Evolutionary conservation across 1,140 invertebrate species (phyloP).

Genomic region (Vanessa atalanta): DNA sequence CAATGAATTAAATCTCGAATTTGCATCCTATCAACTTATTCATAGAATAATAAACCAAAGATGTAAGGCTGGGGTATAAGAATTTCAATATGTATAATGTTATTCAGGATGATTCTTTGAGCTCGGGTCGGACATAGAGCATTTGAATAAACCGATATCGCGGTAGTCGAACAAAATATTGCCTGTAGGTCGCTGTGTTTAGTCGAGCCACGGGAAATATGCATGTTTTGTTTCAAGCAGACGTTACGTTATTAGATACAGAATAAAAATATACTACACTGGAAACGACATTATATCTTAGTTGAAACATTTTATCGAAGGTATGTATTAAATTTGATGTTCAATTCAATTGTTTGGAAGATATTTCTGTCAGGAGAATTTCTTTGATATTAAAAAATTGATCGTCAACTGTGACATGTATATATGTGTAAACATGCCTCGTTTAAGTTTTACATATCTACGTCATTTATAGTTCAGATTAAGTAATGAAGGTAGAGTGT

Average conservation of each 20-base stretch:
- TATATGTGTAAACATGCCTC: not conserved
- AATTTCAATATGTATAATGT: conserved; percentile 80
- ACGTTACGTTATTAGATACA: conserved; percentile 62
- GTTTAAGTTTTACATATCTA: not conserved
- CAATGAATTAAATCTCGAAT: conserved; percentile 38
- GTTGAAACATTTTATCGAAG: not conserved
- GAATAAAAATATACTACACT: conserved; percentile 22
- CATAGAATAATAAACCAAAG: conserved; percentile 71
- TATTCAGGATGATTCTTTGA: conserved; percentile 79
- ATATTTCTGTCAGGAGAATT: not conserved
- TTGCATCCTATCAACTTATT: conserved; percentile 64
- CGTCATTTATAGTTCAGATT: conserved; percentile 23
- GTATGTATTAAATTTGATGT: too few species aligned
- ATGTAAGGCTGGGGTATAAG: conserved; percentile 64
- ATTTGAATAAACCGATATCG: conserved; percentile 80
- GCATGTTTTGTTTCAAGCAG: conserved; percentile 61
- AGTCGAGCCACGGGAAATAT: conserved; percentile 62
- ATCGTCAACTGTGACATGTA: too few species aligned
- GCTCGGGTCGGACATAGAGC: conserved; percentile 70
- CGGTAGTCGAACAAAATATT: conserved; percentile 75
- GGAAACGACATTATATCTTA: not conserved
- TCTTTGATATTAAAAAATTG: not conserved
- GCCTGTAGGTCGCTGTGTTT: conserved; percentile 69
- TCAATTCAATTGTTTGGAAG: too few species aligned
- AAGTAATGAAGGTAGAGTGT: conserved; percentile 18